A percentile compares a stretch with the other conserved stretches of the same genome.
Conservation (phyloP, 2,888 invertebrate genomes). For the Pterobdella sp. region DNA sequence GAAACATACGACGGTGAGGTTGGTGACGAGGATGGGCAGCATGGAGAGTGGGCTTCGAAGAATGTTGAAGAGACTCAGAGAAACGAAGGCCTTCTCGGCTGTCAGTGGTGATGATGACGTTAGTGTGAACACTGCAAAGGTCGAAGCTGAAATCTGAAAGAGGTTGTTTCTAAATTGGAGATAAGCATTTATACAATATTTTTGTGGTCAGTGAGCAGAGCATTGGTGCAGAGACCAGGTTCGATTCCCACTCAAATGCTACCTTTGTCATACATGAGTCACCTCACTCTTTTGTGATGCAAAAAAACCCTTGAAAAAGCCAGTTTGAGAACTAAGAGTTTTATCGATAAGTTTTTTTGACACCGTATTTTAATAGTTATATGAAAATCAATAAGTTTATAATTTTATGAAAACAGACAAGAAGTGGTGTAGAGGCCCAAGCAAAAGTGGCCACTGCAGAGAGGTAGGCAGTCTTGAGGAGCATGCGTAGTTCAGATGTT, state of each 20-base stretch:
- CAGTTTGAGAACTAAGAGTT: too few relatives aligned
- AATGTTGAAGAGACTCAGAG: constrained; percentile 26
- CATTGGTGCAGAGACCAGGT: too few relatives aligned
- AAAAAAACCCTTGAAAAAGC: too few relatives aligned
- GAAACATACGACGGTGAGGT: constrained; percentile 23
- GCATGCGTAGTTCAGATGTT: not conserved
- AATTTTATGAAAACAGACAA: not conserved
- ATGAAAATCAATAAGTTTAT: not conserved
- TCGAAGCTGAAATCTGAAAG: constrained; percentile 22
- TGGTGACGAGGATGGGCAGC: constrained; percentile 25
- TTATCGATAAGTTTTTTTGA: too few relatives aligned
- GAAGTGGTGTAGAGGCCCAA: constrained; percentile 20
- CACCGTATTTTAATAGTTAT: too few relatives aligned
- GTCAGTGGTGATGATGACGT: constrained; percentile 18
- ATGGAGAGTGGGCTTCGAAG: constrained; percentile 21
- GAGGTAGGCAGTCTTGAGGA: constrained; percentile 20
- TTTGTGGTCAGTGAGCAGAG: too few relatives aligned
- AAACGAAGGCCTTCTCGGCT: constrained; percentile 25
- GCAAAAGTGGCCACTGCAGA: constrained; percentile 22
- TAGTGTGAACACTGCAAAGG: constrained; percentile 16
- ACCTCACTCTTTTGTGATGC: too few relatives aligned
- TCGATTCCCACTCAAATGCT: too few relatives aligned
- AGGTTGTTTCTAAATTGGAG: too few relatives aligned
- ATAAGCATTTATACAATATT: too few relatives aligned
- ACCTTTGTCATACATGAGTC: too few relatives aligned